Evolutionary conservation across 2,113 vertebrate species (phyloP).

Genomic region (Macaca nemestrina): DNA sequence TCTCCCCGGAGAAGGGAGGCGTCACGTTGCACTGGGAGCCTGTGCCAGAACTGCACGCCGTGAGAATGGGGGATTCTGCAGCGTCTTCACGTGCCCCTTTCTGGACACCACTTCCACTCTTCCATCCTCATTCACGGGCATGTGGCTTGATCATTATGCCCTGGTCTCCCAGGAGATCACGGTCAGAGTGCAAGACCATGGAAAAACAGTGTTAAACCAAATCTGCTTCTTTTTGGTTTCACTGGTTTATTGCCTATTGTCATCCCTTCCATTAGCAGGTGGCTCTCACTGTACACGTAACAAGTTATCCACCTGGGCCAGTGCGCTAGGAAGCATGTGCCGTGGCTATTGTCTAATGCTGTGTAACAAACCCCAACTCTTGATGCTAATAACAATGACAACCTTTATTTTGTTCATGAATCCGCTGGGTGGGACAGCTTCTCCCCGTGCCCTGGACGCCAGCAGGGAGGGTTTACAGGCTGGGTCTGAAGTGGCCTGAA

Average conservation of each 20-base stretch:
- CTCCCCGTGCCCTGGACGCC: neutral
- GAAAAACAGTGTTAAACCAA: accelerated
- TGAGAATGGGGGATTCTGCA: neutral
- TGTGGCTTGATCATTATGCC: accelerated
- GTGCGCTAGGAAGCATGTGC: accelerated
- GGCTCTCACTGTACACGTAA: too few relatives aligned
- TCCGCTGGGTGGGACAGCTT: neutral
- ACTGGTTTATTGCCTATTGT: neutral
- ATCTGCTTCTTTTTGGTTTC: neutral
- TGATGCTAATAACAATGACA: neutral
- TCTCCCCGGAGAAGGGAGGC: neutral
- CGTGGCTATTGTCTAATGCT: neutral
- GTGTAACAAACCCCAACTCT: neutral
- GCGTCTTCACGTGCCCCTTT: accelerated
- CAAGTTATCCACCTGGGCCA: accelerated
- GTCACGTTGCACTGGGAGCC: accelerated
- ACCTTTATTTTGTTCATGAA: neutral
- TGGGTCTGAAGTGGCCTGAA: neutral
- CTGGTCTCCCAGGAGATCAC: neutral
- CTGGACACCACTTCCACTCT: accelerated
- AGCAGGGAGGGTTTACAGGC: neutral
- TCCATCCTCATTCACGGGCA: neutral
- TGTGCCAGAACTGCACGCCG: accelerated
- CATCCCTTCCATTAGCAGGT: neutral
- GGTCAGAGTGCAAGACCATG: neutral